Base-by-base conservation (phyloP, 2,888 invertebrate species). In the Camponotus fellah region DNA sequence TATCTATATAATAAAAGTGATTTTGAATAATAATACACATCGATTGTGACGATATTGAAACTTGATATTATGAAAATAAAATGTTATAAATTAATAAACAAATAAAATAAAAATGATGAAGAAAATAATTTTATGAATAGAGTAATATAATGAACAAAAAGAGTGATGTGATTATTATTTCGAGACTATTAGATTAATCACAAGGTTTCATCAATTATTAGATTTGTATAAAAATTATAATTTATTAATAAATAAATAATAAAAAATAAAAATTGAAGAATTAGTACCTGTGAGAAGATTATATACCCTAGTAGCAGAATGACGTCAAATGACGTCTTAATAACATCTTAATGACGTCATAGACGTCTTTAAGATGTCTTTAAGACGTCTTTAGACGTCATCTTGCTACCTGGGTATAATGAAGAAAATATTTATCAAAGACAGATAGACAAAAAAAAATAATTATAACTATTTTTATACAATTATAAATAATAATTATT, bases 1-100 rank as follows among this genome's bases (percentile, higher is more conserved):
- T 87, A 98, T 97, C 97, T 98, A 95, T 26, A 26, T 26, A 26
- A 26, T 26, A 71, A 74, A 72, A 76, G 84, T 3, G 64, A 77
- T 75, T 66, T 43, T 85, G 72, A 2, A 85, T 81, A 76, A 80
- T 81, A 66, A 56, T 58, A 58, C 1, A 56, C 14, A 58, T n/a
- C 12, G 17, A 43, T 40, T 4, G 5, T 26, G 21, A 53, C 9
- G 32, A 69, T 68, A 32, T 66, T 37, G 10, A 34, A 58, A 58
- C 17, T 6, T 40, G 53, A 53, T 53, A 53, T n/a, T n/a, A 53
- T n/a, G 8, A 8, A 8, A 4, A n/a, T 6, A 53, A n/a, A n/a
- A 1, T 49, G 2, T 26, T 2, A 26, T 9, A 56, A 14, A 32
- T 32, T 32, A 56, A 40, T 26, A 37, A 40, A 49, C 76, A 62